Conservation (phyloP, 2,113 vertebrate species). For the Phalacrocorax carbo region DNA sequence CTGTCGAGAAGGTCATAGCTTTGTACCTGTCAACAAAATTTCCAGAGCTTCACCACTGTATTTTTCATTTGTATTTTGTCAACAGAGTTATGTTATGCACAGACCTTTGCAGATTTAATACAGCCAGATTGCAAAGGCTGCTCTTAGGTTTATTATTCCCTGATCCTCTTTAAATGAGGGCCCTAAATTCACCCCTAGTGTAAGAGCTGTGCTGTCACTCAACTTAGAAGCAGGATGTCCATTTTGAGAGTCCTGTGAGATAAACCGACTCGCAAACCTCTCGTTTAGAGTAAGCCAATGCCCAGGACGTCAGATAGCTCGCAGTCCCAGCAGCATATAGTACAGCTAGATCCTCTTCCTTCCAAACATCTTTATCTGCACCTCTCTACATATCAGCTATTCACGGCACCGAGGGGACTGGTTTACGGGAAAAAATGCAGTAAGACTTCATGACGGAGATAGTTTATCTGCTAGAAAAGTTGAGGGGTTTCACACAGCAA, state of each 20-base stretch:
- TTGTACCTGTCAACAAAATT: background rate
- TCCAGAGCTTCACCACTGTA: background rate
- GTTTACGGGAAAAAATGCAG: background rate
- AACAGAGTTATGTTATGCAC: background rate
- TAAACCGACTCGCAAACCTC: background rate
- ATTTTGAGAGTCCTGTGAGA: background rate
- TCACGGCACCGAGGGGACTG: background rate
- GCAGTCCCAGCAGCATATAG: background rate
- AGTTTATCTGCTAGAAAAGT: background rate
- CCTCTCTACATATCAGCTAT: background rate
- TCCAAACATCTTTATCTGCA: background rate
- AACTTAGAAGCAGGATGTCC: background rate
- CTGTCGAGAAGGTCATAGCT: background rate
- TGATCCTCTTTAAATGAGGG: slow-evolving; percentile 45
- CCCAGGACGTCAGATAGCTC: background rate
- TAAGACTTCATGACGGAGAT: background rate
- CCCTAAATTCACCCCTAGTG: background rate
- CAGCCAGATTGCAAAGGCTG: slow-evolving; percentile 15
- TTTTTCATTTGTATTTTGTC: background rate
- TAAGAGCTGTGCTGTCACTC: background rate
- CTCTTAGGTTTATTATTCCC: slow-evolving; percentile 39
- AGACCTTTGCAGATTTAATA: background rate
- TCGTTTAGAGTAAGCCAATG: background rate
- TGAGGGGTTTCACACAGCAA: background rate
- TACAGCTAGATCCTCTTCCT: background rate